phyloP scores from a whole-genome alignment of 1,140 invertebrate genomes.

The Temnothorax curvispinosus region DNA sequence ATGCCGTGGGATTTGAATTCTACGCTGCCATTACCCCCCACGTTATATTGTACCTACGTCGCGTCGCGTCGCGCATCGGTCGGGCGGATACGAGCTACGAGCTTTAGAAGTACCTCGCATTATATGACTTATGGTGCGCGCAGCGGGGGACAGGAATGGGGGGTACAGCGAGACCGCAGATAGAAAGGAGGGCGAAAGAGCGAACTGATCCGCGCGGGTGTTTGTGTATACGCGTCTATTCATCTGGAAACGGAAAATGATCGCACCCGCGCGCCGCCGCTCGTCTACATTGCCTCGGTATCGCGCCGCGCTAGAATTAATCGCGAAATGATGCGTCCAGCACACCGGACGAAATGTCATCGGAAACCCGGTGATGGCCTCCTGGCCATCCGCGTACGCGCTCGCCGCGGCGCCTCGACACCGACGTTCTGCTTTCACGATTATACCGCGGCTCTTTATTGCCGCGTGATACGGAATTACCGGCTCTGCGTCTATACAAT shows the following conservation, averaged over 20 bases:
- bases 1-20: slow-evolving; percentile 41
- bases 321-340: slow-evolving; percentile 58
- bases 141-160: too few relatives aligned
- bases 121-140: slow-evolving; percentile 48
- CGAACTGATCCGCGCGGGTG: neutral
- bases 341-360: slow-evolving; percentile 51
- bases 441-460: slow-evolving; percentile 43
- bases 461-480: neutral
- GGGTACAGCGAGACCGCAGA: neutral
- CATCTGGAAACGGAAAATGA: slow-evolving; percentile 72
- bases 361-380: slow-evolving; percentile 31
- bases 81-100: slow-evolving; percentile 32
- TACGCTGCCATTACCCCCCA: slow-evolving; percentile 26
- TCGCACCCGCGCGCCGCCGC: slow-evolving; percentile 21
- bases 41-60: slow-evolving; percentile 52
- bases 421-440: slow-evolving; percentile 3
- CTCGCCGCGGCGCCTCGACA: neutral
- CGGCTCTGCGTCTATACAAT: neutral
- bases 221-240: slow-evolving; percentile 50
- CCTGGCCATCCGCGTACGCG: neutral
- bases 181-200: neutral
- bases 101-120: slow-evolving; percentile 43
- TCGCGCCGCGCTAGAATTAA: slow-evolving; percentile 63
- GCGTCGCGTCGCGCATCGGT: too few relatives aligned
- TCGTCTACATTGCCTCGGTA: slow-evolving; percentile 61